Percentiles rank a stretch among this genome's conserved stretches.
phyloP scores from a whole-genome alignment of 2,888 invertebrate species.

The Chrysodeixis includens region DNA sequence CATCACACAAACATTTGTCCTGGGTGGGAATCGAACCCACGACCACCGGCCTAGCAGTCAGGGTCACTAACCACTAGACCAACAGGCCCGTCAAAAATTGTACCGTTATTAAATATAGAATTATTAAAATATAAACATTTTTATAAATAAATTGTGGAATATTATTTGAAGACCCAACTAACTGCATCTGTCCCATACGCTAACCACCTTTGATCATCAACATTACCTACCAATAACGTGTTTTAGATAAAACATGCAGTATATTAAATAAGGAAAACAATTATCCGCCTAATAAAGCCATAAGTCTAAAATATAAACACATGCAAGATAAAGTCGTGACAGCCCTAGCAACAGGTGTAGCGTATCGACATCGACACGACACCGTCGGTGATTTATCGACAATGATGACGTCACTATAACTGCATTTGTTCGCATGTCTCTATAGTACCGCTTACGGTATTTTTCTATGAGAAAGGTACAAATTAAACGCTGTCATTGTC shows the following conservation, averaged over 20 bases:
- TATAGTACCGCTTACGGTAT: slow-evolving; percentile 53
- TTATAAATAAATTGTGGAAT: not conserved
- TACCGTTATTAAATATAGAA: no score
- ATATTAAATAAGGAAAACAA: not conserved
- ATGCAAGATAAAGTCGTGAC: slow-evolving; percentile 34
- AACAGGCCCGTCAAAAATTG: no score
- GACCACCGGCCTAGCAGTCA: no score
- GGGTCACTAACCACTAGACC: no score
- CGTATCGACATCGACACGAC: slow-evolving; percentile 57
- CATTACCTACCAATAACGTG: not conserved
- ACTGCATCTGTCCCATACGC: not conserved
- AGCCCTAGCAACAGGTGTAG: slow-evolving; percentile 58
- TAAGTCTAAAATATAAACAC: slow-evolving; percentile 29
- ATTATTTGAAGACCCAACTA: not conserved
- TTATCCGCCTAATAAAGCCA: slow-evolving; percentile 14
- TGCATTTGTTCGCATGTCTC: slow-evolving; percentile 51
- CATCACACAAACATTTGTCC: no score
- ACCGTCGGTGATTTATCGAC: slow-evolving; percentile 56
- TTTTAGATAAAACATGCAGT: not conserved
- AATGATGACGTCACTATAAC: slow-evolving; percentile 54
- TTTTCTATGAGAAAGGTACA: slow-evolving; percentile 42
- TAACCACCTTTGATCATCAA: not conserved
- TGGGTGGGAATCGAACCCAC: no score
- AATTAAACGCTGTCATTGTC: slow-evolving; percentile 53
- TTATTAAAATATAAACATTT: not conserved